A percentile compares a stretch with the other conserved stretches of the same genome.
Evolutionary conservation across 2,888 invertebrate genomes (phyloP).

Genomic region (Leucozona laternaria): DNA sequence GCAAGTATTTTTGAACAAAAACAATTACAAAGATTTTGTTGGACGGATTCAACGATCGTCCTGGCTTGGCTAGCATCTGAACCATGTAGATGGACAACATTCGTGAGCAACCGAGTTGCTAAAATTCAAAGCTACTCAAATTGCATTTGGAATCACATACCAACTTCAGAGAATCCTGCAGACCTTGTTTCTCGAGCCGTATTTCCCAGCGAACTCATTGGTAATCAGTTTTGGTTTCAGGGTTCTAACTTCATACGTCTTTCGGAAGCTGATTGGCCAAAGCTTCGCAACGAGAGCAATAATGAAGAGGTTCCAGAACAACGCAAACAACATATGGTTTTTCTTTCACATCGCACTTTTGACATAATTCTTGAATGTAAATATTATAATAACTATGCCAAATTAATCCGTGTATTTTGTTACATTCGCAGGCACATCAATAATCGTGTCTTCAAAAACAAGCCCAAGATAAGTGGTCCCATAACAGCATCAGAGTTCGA

Average conservation of each 20-base stretch:
- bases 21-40: slow-evolving; percentile 24
- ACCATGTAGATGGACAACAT: slow-evolving; percentile 40
- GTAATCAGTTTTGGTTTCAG: neutral
- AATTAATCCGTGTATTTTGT: slow-evolving; percentile 13
- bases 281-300: neutral
- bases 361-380: neutral
- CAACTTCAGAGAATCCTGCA: slow-evolving; percentile 1
- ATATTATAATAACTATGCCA: slow-evolving; percentile 1
- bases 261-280: neutral
- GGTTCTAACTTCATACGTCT: neutral
- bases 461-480: slow-evolving; percentile 8
- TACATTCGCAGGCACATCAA: slow-evolving; percentile 20
- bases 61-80: slow-evolving; percentile 47
- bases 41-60: slow-evolving; percentile 38
- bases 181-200: slow-evolving; percentile 7
- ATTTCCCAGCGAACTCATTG: neutral
- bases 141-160: slow-evolving; percentile 5
- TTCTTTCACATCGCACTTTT: neutral
- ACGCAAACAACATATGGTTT: neutral
- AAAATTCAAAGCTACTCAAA: slow-evolving; percentile 12
- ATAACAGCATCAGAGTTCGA: slow-evolving; percentile 32
- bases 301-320: slow-evolving; percentile 10
- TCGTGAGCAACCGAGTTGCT: slow-evolving; percentile 28
- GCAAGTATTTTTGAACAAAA: slow-evolving; percentile 15
- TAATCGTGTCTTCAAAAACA: slow-evolving; percentile 11